Evolutionary conservation across 2,888 invertebrate genomes (phyloP).

Genomic region (Tyria jacobaeae): DNA sequence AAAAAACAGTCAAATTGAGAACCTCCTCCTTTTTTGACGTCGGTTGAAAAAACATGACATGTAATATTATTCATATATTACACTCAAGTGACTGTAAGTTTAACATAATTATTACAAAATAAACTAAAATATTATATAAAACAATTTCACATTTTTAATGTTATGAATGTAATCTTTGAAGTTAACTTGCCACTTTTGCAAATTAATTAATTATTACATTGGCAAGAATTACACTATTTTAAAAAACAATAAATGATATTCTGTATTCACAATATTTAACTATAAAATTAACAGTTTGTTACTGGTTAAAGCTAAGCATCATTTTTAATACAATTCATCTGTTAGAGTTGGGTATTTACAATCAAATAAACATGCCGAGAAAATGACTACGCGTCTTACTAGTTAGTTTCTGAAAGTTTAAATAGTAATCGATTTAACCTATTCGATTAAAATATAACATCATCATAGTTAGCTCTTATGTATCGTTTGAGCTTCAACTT

Average conservation of each 20-base stretch:
- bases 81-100: constrained; percentile 30
- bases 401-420: background rate
- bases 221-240: constrained; percentile 14
- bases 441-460: background rate
- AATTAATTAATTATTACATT: constrained; percentile 3
- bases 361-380: constrained; percentile 2
- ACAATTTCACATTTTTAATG: constrained; percentile 33
- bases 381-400: constrained; percentile 2
- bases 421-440: background rate
- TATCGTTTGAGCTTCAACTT: background rate
- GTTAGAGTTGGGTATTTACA: constrained; percentile 3
- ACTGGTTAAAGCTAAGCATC: constrained; percentile 1
- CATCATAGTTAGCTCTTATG: too few species aligned
- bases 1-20: too few species aligned
- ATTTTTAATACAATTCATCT: background rate
- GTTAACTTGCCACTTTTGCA: constrained; percentile 7
- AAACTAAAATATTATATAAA: constrained; percentile 37
- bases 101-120: constrained; percentile 28
- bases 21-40: too few species aligned
- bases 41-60: background rate
- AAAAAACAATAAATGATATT: constrained; percentile 3
- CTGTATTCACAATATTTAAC: constrained; percentile 6
- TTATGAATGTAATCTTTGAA: constrained; percentile 8
- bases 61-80: background rate
- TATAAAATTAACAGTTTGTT: background rate